phyloP scores from a whole-genome alignment of 2,797 vertebrate species.

The Alectoris magna region DNA sequence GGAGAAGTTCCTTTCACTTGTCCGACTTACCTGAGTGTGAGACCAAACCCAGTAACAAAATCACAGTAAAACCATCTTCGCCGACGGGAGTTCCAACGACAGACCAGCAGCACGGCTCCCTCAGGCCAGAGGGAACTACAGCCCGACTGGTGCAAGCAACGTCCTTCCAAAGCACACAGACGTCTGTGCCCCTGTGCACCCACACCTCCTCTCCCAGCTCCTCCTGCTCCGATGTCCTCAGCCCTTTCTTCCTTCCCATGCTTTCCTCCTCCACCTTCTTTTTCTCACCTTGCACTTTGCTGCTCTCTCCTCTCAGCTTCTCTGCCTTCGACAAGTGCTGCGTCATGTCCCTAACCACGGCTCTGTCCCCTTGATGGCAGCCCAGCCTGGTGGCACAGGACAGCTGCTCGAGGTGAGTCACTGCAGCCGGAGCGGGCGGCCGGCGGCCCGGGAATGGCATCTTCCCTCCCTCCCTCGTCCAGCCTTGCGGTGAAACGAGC shows the following conservation, averaged over 20 bases:
- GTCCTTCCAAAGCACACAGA: background rate
- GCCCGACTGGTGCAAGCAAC: background rate
- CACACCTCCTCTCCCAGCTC: background rate
- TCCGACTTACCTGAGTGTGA: conserved; percentile 48
- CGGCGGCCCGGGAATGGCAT: background rate
- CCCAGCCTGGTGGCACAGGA: background rate
- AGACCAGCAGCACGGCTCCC: background rate
- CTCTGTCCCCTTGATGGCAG: background rate
- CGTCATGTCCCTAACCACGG: background rate
- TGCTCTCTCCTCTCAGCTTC: background rate
- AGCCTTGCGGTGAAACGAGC: conserved; percentile 25
- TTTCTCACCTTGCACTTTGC: background rate
- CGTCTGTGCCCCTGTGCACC: background rate
- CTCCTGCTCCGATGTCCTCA: conserved; percentile 12
- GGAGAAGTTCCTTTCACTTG: conserved; percentile 50
- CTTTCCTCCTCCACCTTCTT: background rate
- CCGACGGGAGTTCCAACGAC: background rate
- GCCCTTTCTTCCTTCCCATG: background rate
- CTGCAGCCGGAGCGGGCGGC: background rate
- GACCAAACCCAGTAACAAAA: conserved; percentile 55
- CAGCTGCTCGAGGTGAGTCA: background rate
- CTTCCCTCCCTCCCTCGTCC: conserved; percentile 18
- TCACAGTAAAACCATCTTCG: conserved; percentile 1
- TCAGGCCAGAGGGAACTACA: background rate
- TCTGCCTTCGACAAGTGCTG: background rate